Conservation (phyloP, 2,113 vertebrate species). For the Neotoma lepida region DNA sequence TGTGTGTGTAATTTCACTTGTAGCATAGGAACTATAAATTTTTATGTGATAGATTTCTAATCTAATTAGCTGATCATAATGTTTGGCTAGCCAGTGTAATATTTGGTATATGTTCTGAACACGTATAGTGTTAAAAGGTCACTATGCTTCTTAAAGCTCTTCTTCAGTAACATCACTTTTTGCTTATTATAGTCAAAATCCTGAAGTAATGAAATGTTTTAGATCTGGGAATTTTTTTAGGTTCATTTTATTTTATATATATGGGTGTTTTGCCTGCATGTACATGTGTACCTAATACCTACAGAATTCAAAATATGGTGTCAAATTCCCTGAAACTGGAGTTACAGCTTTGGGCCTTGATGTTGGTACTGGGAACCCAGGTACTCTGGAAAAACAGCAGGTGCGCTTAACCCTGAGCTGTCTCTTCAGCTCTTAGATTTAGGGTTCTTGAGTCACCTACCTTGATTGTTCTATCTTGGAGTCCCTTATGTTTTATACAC, state of each 20-base stretch:
- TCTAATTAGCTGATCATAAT: constrained; percentile 20
- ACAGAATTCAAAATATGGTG: background rate
- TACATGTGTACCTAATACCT: background rate
- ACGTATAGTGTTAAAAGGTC: background rate
- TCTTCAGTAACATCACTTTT: constrained; percentile 32
- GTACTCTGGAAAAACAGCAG: background rate
- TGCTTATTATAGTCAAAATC: constrained; percentile 13
- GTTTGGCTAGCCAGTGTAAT: background rate
- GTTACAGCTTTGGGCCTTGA: background rate
- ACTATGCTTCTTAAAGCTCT: constrained; percentile 27
- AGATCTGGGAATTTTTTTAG: background rate
- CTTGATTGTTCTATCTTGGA: background rate
- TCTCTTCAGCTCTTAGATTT: background rate
- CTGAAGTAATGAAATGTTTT: constrained; percentile 10
- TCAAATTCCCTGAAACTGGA: background rate
- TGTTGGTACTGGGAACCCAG: background rate
- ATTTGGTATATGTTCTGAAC: background rate
- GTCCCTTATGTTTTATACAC: background rate
- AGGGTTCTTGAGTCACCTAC: background rate
- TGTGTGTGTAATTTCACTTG: background rate
- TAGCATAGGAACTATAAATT: background rate
- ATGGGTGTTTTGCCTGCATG: background rate
- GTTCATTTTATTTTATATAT: background rate
- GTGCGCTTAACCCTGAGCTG: too few relatives aligned
- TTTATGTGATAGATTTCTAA: background rate